phyloP scores from a whole-genome alignment of 2,113 vertebrate genomes.

The Bufo bufo region DNA sequence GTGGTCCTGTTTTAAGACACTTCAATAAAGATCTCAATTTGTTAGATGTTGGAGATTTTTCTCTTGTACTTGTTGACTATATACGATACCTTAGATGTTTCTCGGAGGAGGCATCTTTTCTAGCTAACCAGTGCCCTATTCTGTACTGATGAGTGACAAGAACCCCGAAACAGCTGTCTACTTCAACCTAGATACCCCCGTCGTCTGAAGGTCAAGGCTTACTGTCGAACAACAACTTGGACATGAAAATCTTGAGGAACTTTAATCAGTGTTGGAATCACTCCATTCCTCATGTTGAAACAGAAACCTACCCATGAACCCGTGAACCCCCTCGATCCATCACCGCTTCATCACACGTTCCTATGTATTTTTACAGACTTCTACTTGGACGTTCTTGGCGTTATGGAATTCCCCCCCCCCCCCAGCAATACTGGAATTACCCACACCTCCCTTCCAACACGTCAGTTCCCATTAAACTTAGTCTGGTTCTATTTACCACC shows the following conservation, averaged over 20 bases:
- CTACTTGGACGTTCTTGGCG: not conserved
- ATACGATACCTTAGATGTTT: too few relatives aligned
- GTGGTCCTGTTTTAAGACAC: too few relatives aligned
- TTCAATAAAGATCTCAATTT: too few relatives aligned
- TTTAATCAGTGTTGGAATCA: not conserved
- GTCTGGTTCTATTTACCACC: conserved; percentile 45
- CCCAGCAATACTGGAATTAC: not conserved
- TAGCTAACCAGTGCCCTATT: too few relatives aligned
- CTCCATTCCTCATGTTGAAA: not conserved
- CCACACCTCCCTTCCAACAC: not conserved
- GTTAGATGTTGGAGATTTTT: too few relatives aligned
- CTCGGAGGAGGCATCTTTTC: too few relatives aligned
- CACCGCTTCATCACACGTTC: not conserved
- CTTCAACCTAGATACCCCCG: not conserved
- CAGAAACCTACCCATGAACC: not conserved
- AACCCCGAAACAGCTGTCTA: too few relatives aligned
- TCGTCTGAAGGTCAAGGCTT: not conserved
- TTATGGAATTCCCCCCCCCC: not conserved
- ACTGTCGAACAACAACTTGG: not conserved
- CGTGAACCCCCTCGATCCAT: not conserved
- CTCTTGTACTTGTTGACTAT: too few relatives aligned
- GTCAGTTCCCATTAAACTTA: conserved; percentile 35
- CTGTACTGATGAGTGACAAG: too few relatives aligned
- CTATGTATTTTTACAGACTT: conserved; percentile 8
- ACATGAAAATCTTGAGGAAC: not conserved